phyloP scores from a whole-genome alignment of 2,113 vertebrate species.

The Paedocypris sp. region DNA sequence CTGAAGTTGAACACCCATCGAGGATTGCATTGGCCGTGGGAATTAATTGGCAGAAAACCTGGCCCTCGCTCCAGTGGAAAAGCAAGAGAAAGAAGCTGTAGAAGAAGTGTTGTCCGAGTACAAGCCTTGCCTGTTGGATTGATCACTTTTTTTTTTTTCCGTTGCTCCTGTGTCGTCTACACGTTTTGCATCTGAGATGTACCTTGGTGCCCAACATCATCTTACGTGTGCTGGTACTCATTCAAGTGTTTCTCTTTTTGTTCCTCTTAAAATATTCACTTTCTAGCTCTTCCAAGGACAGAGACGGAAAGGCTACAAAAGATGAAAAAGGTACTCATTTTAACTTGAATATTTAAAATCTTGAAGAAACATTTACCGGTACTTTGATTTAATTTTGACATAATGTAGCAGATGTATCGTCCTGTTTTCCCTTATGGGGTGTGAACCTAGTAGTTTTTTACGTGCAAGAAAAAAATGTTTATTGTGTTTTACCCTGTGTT shows the following conservation, averaged over 20 bases:
- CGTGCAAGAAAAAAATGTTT: too few relatives aligned
- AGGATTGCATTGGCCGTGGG: constrained; percentile 97
- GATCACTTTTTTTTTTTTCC: constrained; percentile 46
- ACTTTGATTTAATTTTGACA: too few relatives aligned
- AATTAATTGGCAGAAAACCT: constrained; percentile 94
- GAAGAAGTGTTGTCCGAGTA: constrained; percentile 78
- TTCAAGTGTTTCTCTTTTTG: constrained; percentile 58
- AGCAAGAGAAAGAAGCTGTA: constrained; percentile 86
- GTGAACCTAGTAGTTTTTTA: too few relatives aligned
- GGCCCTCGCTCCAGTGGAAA: constrained; percentile 83
- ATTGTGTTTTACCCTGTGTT: too few relatives aligned
- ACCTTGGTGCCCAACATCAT: constrained; percentile 32
- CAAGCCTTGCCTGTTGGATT: constrained; percentile 68
- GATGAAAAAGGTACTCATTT: constrained; percentile 98
- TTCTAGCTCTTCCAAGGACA: constrained; percentile 90
- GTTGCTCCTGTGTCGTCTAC: constrained; percentile 18
- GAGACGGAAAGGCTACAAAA: constrained; percentile 86
- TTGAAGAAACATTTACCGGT: too few relatives aligned
- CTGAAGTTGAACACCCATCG: constrained; percentile 91
- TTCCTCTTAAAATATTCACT: constrained; percentile 71
- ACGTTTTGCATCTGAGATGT: constrained; percentile 32
- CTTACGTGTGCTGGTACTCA: constrained; percentile 38
- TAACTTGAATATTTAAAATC: too few relatives aligned
- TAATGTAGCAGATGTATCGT: too few relatives aligned
- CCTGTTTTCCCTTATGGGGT: too few relatives aligned